Percentiles rank a stretch among this genome's conserved stretches.
phyloP scores from a whole-genome alignment of 2,888 invertebrate species.

The Drosophila cracens region DNA sequence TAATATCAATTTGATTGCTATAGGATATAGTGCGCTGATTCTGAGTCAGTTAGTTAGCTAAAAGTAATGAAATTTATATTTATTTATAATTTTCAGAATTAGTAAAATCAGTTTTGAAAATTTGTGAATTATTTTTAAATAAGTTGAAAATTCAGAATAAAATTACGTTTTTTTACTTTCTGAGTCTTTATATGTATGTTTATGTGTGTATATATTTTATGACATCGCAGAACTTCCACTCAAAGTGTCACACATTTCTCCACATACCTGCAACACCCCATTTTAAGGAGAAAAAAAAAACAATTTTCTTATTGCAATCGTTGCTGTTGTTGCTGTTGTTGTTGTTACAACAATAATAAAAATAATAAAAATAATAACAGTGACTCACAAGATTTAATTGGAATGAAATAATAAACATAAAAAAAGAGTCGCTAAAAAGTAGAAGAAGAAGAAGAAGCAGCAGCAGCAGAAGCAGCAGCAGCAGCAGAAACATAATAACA shows the following conservation, averaged over 20 bases:
- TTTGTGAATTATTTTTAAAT: background rate
- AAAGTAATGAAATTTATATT: background rate
- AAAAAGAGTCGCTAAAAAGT: constrained; percentile 44
- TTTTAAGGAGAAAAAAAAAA: background rate
- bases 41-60: background rate
- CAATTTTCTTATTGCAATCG: constrained; percentile 35
- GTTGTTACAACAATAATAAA: constrained; percentile 27
- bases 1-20: background rate
- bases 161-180: background rate
- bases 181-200: background rate
- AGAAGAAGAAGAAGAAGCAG: background rate
- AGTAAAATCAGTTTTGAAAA: background rate
- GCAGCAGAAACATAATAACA: constrained; percentile 69
- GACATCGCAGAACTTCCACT: background rate
- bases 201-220: background rate
- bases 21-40: background rate
- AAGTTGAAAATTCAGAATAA: background rate
- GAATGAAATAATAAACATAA: constrained; percentile 80
- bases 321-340: constrained; percentile 5
- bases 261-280: background rate
- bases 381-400: constrained; percentile 78
- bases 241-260: too few relatives aligned
- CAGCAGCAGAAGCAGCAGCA: constrained; percentile 24
- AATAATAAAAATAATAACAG: constrained; percentile 32
- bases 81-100: background rate